Percentiles rank a stretch among this genome's conserved stretches.
phyloP scores from a whole-genome alignment of 2,888 invertebrate genomes.

The Harmothoe impar region DNA sequence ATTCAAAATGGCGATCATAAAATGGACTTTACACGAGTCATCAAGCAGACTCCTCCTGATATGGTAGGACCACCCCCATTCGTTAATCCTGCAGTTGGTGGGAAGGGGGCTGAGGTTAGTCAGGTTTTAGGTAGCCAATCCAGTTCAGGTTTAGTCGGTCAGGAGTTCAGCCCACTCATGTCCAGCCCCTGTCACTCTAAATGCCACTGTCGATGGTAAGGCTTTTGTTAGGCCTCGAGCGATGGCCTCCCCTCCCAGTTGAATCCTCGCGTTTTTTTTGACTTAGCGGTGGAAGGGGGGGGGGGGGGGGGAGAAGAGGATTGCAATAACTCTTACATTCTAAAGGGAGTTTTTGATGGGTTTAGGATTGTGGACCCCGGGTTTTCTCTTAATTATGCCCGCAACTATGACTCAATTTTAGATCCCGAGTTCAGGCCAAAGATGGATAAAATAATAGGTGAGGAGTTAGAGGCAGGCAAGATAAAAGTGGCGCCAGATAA shows the following conservation, averaged over 20 bases:
- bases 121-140: too few species aligned
- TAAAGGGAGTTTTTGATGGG: neutral
- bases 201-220: too few species aligned
- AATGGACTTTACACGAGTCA: too few species aligned
- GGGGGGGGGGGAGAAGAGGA: neutral
- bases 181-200: too few species aligned
- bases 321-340: neutral
- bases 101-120: too few species aligned
- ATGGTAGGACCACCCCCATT: too few species aligned
- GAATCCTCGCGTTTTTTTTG: neutral
- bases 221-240: neutral
- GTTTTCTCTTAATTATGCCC: neutral
- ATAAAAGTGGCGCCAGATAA: neutral
- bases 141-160: too few species aligned
- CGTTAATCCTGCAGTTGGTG: too few species aligned
- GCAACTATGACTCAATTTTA: neutral
- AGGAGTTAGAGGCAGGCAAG: neutral
- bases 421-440: neutral
- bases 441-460: neutral
- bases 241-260: neutral
- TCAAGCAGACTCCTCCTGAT: too few species aligned
- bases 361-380: neutral
- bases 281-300: neutral
- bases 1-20: too few species aligned
- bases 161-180: too few species aligned